Base-by-base conservation (phyloP, 2,113 vertebrate genomes). In the Corapipo altera region DNA sequence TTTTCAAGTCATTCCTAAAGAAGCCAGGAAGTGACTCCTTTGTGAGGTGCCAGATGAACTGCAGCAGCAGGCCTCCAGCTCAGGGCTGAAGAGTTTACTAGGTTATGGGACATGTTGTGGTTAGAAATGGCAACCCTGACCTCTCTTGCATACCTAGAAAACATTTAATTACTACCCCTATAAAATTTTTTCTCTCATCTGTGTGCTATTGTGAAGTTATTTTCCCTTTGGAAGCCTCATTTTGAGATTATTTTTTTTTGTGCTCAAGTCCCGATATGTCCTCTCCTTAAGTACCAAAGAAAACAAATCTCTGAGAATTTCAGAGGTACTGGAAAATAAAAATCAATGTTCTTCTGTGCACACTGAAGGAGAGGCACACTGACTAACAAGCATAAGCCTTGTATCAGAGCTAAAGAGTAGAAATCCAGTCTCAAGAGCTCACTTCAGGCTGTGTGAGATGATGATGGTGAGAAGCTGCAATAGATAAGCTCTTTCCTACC, bases 1-100 rank as follows among this genome's bases (percentile, higher is more conserved):
- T 59, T 61, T 55, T 41, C 23, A 54, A 69, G 32, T 61, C 12
- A 26, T 70, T 77, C 32, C n/a, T 39, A 32, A 73, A n/a, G 27
- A 37, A 75, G 15, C 11, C 39, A 82, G 41, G 27, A 77, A 74
- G 51, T 0, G 0, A 33, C 9, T 84, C 30, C 54, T 49, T 44
- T 5, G 1, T 9, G 8, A 69, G 32, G 26, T 76, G n/a, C n/a
- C 55, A 72, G 43, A 5, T 23, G 21, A 71, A n/a, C n/a, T 22
- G 22, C 39, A 67, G 24, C 4, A 8, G 13, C 20, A 1, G 0
- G 11, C 37, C 39, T 24, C 35, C 0, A 22, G 26, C 26, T 41
- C 6, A 2, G 35, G 39, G 30, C 57, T 62, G 65, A 59, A 64
- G 65, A 12, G 4, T 37, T 78, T 70, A 33, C 13, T 12, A 39